phyloP scores from a whole-genome alignment of 2,113 vertebrate genomes.

The Bufo gargarizans region DNA sequence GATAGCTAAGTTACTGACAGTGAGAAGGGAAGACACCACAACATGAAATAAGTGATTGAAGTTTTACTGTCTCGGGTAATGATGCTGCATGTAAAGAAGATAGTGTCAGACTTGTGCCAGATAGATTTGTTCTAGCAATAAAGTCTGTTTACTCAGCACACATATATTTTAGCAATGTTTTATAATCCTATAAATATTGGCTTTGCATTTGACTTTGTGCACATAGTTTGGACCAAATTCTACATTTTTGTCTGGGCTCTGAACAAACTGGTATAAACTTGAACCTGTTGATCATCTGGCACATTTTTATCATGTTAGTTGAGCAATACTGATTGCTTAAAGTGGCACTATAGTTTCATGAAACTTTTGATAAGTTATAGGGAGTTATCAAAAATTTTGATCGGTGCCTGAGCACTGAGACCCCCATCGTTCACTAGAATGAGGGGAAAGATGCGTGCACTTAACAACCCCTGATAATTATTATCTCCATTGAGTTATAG shows the following conservation, averaged over 20 bases:
- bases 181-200: slow-evolving; percentile 45
- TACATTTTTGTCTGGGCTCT: slow-evolving; percentile 33
- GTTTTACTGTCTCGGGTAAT: slow-evolving; percentile 6
- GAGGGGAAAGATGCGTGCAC: too few relatives aligned
- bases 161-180: slow-evolving; percentile 25
- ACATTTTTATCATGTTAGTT: neutral
- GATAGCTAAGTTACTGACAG: neutral
- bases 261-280: slow-evolving; percentile 38
- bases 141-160: slow-evolving; percentile 23
- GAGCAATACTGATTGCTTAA: neutral
- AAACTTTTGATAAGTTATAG: too few relatives aligned
- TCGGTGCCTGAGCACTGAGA: too few relatives aligned
- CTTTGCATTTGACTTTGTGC: slow-evolving; percentile 26
- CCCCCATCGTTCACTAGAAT: too few relatives aligned
- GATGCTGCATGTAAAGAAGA: neutral
- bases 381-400: too few relatives aligned
- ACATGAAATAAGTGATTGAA: slow-evolving; percentile 14
- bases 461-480: too few relatives aligned
- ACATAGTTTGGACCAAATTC: slow-evolving; percentile 38
- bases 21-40: too few relatives aligned
- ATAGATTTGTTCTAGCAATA: slow-evolving; percentile 37
- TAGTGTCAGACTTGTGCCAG: slow-evolving; percentile 10
- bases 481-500: too few relatives aligned
- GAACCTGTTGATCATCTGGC: slow-evolving; percentile 21
- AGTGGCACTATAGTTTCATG: too few relatives aligned